Base-by-base conservation (phyloP, 2,797 vertebrate species). In the Falco columbarius region DNA sequence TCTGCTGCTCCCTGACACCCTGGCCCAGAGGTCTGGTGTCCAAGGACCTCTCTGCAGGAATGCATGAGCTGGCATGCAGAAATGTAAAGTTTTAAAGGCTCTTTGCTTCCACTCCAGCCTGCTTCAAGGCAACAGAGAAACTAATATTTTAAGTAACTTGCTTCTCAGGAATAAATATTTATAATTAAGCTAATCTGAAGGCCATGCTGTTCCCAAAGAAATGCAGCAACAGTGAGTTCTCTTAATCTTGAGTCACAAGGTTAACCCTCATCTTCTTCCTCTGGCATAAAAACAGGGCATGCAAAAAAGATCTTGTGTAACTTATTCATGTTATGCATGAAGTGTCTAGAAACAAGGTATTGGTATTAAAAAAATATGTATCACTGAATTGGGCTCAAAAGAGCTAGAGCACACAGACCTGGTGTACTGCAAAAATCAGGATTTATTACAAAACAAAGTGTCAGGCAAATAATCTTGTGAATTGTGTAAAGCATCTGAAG, bases 101-200 rank as follows among this genome's bases (percentile, higher is more conserved):
- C 52, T 67, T 71, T 27, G 29, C 22, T 22, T 77, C 23, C 3
- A 0, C n/a, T 29, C 51, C 38, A 66, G 34, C 23, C 66, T 59
- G 44, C 36, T 87, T 74, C 81, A 76, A 52, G n/a, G 44, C 66
- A 75, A 9, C 20, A 73, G 49, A 46, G 18, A 76, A 85, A 55
- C 7, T 1, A 47, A 4, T 27, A 49, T 34, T 89, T 89, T 32
- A 71, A 80, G 38, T 75, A 81, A 63, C 16, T 36, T 44, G 40
- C 29, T 92, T 61, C 71, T 66, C 52, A 27, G 29, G 34, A 94
- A 47, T 79, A 94, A 86, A 61, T 92, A 93, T 82, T 92, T 92
- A 32, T 80, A 84, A 67, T 44, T 2, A 83, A 89, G 29, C 23
- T 89, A 68, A 91, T 89, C 76, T 15, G 21, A 83, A 96, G 67